Conservation (phyloP, 2,113 vertebrate genomes). For the Pogona vitticeps region DNA sequence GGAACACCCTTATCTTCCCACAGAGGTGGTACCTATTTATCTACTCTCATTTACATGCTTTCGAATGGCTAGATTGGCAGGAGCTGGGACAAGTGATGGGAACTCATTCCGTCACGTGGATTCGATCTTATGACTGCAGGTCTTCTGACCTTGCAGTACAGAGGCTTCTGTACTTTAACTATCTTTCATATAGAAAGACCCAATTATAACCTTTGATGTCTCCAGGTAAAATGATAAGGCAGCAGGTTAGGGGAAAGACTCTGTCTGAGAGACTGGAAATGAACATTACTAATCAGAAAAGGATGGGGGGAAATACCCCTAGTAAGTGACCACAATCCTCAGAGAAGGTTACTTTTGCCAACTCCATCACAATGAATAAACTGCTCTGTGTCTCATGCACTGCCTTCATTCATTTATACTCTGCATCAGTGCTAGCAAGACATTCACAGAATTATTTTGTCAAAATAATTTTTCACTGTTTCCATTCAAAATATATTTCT, state of each 20-base stretch:
- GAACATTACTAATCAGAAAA: neutral
- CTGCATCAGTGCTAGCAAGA: neutral
- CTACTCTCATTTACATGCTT: too few relatives aligned
- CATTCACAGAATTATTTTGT: neutral
- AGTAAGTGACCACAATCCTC: neutral
- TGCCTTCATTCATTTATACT: neutral
- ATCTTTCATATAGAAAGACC: neutral
- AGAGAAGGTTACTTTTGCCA: neutral
- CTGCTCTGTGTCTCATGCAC: neutral
- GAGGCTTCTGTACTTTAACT: too few relatives aligned
- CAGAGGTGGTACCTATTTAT: too few relatives aligned
- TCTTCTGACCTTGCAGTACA: neutral
- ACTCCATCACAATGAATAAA: neutral
- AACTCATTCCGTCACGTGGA: too few relatives aligned
- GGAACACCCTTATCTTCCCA: too few relatives aligned
- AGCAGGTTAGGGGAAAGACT: neutral
- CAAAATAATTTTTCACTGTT: neutral
- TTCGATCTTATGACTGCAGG: too few relatives aligned
- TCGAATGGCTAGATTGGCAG: too few relatives aligned
- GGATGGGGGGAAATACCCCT: too few relatives aligned
- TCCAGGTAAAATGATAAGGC: neutral
- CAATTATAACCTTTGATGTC: neutral
- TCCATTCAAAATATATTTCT: conserved; percentile 14
- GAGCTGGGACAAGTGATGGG: too few relatives aligned
- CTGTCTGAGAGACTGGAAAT: too few relatives aligned